Evolutionary conservation across 2,797 vertebrate species (phyloP).

Genomic region (Synaphobranchus kaupii): DNA sequence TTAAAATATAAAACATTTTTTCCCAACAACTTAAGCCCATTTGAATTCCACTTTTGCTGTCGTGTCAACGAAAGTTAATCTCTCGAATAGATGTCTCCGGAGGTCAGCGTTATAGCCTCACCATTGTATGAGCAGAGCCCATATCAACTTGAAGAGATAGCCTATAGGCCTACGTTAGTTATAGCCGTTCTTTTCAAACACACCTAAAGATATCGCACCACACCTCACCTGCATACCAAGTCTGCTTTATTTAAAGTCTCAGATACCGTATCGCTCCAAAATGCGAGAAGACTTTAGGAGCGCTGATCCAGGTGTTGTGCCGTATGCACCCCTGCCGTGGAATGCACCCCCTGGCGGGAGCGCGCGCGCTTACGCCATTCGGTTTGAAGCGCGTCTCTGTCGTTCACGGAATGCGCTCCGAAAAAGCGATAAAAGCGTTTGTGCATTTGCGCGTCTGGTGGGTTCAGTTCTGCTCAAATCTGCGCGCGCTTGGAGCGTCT

Average conservation of each 20-base stretch:
- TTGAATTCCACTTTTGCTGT: not conserved
- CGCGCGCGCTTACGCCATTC: no score
- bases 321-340: no score
- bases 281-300: not conserved
- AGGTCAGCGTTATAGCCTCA: not conserved
- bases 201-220: conserved; percentile 5
- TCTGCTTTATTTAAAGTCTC: not conserved
- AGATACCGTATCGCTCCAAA: not conserved
- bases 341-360: no score
- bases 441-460: no score
- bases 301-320: no score
- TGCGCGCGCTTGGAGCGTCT: no score
- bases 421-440: no score
- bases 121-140: not conserved
- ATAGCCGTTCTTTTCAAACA: not conserved
- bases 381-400: no score
- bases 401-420: no score
- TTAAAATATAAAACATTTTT: not conserved
- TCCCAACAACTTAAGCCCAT: not conserved
- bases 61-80: not conserved
- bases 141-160: not conserved
- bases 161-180: not conserved
- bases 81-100: not conserved
- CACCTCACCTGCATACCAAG: not conserved
- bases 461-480: no score